phyloP scores from a whole-genome alignment of 2,113 vertebrate species.

The Pithys albifrons region DNA sequence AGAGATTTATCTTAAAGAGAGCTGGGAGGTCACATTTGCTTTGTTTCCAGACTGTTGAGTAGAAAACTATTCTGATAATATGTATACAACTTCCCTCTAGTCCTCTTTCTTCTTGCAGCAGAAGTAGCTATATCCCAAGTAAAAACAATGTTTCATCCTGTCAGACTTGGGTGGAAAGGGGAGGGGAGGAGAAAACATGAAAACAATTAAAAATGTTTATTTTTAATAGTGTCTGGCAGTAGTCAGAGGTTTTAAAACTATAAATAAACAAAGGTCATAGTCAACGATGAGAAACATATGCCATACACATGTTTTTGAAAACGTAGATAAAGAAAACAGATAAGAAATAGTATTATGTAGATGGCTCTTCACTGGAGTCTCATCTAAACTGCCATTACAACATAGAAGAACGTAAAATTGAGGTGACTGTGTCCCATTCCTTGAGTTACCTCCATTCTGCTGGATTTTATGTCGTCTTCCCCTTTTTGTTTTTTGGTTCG shows the following conservation, averaged over 20 bases:
- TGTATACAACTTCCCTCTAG: conserved; percentile 20
- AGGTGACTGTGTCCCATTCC: background rate
- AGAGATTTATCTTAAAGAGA: background rate
- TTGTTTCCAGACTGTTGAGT: background rate
- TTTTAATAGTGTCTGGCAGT: conserved; percentile 69
- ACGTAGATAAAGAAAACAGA: conserved; percentile 46
- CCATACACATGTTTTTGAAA: conserved; percentile 39
- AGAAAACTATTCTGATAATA: conserved; percentile 13
- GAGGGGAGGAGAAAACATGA: conserved; percentile 53
- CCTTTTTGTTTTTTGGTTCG: background rate
- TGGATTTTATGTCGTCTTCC: background rate
- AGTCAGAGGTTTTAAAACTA: conserved; percentile 58
- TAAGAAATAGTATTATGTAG: background rate
- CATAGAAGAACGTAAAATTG: background rate
- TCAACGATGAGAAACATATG: conserved; percentile 58
- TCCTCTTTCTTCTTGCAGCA: background rate
- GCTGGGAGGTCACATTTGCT: background rate
- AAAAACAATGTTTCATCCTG: conserved; percentile 68
- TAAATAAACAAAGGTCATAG: conserved; percentile 66
- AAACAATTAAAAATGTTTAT: conserved; percentile 72
- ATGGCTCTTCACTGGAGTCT: background rate
- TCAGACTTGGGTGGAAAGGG: conserved; percentile 54
- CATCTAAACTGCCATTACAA: background rate
- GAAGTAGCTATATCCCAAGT: conserved; percentile 19
- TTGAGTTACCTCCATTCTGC: background rate